These are phyloP conservation scores for Catocala fraxini DNA, from an alignment of 2,888 invertebrate genomes.

Conservation along the genomic window DNA sequence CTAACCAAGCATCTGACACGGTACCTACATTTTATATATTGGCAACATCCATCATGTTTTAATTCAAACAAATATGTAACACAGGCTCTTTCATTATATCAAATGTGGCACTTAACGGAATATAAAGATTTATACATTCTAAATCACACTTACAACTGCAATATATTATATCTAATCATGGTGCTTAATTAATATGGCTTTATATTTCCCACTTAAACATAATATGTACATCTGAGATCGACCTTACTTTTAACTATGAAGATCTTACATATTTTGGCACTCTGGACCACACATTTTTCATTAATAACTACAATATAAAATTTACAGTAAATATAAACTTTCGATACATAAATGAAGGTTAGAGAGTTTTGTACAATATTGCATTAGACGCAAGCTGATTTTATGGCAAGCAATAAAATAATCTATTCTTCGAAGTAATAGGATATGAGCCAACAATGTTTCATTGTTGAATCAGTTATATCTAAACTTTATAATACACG, in stretches of 20 bases:
- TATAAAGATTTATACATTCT: conserved; percentile 13
- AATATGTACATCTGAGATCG: conserved; percentile 86
- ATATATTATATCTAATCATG: conserved; percentile 46
- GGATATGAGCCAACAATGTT: conserved; percentile 42
- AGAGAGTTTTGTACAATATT: conserved; percentile 59
- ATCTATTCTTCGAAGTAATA: conserved; percentile 35
- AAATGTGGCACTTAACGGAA: conserved; percentile 6
- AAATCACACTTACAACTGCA: conserved; percentile 48
- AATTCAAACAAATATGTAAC: too few species aligned
- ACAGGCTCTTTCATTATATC: not conserved
- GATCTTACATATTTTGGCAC: conserved; percentile 86
- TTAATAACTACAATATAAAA: conserved; percentile 42
- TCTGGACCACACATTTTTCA: conserved; percentile 75
- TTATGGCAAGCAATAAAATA: conserved; percentile 51
- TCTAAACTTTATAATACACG: conserved; percentile 10
- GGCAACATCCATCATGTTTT: too few species aligned
- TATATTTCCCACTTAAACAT: conserved; percentile 51
- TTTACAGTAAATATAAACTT: conserved; percentile 59
- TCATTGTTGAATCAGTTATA: conserved; percentile 28
- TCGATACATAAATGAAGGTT: conserved; percentile 52
- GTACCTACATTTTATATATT: too few species aligned
- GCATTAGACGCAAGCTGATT: conserved; percentile 49
- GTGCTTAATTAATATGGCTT: conserved; percentile 57
- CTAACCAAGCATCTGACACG: too few species aligned
- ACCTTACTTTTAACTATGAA: conserved; percentile 78